Evolutionary conservation across 1,140 invertebrate genomes (phyloP).

Genomic region (Cyclina sinensis): DNA sequence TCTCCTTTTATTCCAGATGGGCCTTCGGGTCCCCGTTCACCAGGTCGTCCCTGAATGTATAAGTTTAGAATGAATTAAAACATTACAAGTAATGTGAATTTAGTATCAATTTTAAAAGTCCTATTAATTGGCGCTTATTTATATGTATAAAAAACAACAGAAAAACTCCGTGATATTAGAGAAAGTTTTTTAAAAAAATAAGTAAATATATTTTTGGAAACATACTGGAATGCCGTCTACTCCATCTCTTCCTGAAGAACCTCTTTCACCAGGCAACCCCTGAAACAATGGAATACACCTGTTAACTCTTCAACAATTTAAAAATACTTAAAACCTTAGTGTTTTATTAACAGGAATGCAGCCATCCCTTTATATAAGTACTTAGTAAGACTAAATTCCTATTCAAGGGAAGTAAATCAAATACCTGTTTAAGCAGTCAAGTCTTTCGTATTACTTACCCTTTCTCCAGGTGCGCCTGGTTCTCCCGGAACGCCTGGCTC

Average conservation of each 20-base stretch:
- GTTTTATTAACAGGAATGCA: too few species aligned
- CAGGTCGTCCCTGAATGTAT: conserved; percentile 57
- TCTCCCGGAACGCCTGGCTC: conserved; percentile 51
- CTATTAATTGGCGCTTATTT: too few species aligned
- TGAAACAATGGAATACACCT: too few species aligned
- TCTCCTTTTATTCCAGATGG: conserved; percentile 50
- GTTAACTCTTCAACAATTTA: too few species aligned
- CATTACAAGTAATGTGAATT: too few species aligned
- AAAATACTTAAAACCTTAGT: too few species aligned
- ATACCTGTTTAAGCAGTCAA: not conserved
- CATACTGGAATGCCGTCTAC: conserved; percentile 53
- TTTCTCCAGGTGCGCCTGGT: conserved; percentile 33
- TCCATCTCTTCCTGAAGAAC: conserved; percentile 41
- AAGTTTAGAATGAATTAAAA: too few species aligned
- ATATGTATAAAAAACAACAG: too few species aligned
- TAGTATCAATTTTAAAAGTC: too few species aligned
- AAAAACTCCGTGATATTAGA: too few species aligned
- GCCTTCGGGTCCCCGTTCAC: conserved; percentile 55
- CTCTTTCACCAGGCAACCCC: conserved; percentile 46
- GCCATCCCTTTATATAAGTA: too few species aligned
- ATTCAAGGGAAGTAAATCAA: not conserved
- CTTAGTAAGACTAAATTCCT: too few species aligned
- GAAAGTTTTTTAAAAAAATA: not conserved
- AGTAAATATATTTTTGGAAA: not conserved
- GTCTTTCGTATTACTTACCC: conserved; percentile 9